phyloP scores from a whole-genome alignment of 2,888 invertebrate species.

The Drosophila meridionalis region DNA sequence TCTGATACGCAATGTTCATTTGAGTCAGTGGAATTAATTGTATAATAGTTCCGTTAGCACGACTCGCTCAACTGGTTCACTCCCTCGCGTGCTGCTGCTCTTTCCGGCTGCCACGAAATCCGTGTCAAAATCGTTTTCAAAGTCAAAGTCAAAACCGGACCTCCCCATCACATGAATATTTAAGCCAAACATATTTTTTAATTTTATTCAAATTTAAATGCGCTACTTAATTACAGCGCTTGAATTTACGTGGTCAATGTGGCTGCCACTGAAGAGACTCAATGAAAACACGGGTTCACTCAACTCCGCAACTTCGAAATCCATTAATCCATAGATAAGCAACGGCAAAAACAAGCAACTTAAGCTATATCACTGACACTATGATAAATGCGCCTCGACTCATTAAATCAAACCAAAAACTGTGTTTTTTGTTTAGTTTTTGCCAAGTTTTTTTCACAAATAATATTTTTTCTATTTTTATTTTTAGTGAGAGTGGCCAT shows the following conservation, averaged over 20 bases:
- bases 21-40: neutral
- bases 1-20: slow-evolving; percentile 1
- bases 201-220: slow-evolving; percentile 51
- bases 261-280: slow-evolving; percentile 26
- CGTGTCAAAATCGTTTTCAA: slow-evolving; percentile 57
- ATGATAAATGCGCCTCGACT: slow-evolving; percentile 69
- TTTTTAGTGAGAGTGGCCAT: slow-evolving; percentile 59
- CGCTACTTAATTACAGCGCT: slow-evolving; percentile 65
- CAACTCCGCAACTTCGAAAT: slow-evolving; percentile 48
- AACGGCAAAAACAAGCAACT: slow-evolving; percentile 19
- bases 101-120: slow-evolving; percentile 60
- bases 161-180: slow-evolving; percentile 58
- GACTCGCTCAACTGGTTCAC: slow-evolving; percentile 48
- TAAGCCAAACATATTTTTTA: slow-evolving; percentile 28
- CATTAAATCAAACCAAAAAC: slow-evolving; percentile 65
- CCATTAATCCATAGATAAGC: slow-evolving; percentile 49
- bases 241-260: slow-evolving; percentile 48
- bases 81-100: slow-evolving; percentile 48
- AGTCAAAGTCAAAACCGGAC: slow-evolving; percentile 61
- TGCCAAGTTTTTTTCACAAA: slow-evolving; percentile 22
- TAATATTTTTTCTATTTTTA: slow-evolving; percentile 16
- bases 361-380: slow-evolving; percentile 44
- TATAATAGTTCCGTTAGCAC: slow-evolving; percentile 15
- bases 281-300: slow-evolving; percentile 53
- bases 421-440: slow-evolving; percentile 16